Percentiles rank a stretch among this genome's conserved stretches.
Evolutionary conservation across 2,888 invertebrate species (phyloP).

Genomic region (Scaptodrosophila latifasciaeformis): DNA sequence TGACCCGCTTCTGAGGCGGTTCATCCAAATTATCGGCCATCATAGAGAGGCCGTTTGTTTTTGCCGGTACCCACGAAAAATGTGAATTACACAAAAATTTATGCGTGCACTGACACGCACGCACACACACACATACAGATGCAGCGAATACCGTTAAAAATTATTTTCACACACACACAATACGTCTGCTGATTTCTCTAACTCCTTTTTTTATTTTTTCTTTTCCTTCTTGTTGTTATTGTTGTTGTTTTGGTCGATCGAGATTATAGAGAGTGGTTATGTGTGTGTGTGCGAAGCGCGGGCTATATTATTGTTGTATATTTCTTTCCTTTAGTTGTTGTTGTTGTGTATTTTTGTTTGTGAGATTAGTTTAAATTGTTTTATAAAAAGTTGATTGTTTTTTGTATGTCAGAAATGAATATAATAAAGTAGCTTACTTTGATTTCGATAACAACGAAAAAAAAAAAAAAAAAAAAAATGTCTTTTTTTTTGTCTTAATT

Average conservation of each 20-base stretch:
- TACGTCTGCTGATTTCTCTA: background rate
- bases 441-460: constrained; percentile 1
- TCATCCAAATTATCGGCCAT: constrained; percentile 98
- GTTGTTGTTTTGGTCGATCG: too few species aligned
- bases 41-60: constrained; percentile 68
- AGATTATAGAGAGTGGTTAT: too few species aligned
- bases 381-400: too few species aligned
- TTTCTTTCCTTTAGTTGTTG: too few species aligned
- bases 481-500: constrained; percentile 7
- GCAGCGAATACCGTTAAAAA: background rate
- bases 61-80: constrained; percentile 1
- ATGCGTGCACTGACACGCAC: background rate
- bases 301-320: too few species aligned
- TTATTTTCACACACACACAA: background rate
- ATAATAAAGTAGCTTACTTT: too few species aligned
- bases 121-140: constrained; percentile 5
- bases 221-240: too few species aligned
- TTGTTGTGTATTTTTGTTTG: too few species aligned
- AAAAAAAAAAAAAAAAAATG: constrained; percentile 17
- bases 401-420: too few species aligned
- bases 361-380: too few species aligned
- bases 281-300: constrained; percentile 18
- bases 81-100: background rate
- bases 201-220: too few species aligned
- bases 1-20: constrained; percentile 97